phyloP scores from a whole-genome alignment of 2,113 vertebrate species.

The Tringa solitaria region DNA sequence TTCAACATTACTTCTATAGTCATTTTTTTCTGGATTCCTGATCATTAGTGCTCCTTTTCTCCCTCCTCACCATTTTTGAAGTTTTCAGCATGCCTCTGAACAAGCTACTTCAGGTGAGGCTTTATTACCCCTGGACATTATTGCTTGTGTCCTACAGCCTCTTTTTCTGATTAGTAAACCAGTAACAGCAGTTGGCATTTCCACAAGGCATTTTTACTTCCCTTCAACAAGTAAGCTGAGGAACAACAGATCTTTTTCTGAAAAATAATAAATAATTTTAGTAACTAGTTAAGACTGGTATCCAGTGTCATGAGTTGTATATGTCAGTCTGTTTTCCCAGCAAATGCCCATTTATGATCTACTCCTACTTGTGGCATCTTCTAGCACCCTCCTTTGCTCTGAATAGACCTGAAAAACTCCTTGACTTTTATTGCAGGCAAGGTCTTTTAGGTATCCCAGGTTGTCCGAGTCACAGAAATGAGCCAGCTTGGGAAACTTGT shows the following conservation, averaged over 20 bases:
- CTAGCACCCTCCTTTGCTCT: not conserved
- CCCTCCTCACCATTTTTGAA: not conserved
- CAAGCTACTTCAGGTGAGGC: not conserved
- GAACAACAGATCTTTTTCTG: not conserved
- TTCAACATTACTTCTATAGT: not conserved
- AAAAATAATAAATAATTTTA: not conserved
- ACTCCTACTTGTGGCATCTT: not conserved
- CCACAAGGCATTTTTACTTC: not conserved
- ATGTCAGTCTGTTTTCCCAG: not conserved
- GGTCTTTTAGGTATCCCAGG: not conserved
- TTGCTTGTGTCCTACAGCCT: not conserved
- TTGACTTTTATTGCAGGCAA: not conserved
- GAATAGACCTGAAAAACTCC: not conserved
- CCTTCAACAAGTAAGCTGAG: not conserved
- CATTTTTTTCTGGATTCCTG: not conserved
- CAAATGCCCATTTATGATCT: not conserved
- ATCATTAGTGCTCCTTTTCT: not conserved
- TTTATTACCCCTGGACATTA: not conserved
- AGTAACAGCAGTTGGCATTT: not conserved
- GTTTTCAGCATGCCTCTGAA: not conserved
- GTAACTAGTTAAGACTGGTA: not conserved
- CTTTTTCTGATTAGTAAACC: not conserved
- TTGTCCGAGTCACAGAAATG: not conserved
- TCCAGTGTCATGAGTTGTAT: not conserved
- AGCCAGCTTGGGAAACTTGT: not conserved